Evolutionary conservation across 1,140 invertebrate genomes (phyloP), one percentile per base, ranked within the genome.

Genomic region (Charaxes varanes): DNA sequence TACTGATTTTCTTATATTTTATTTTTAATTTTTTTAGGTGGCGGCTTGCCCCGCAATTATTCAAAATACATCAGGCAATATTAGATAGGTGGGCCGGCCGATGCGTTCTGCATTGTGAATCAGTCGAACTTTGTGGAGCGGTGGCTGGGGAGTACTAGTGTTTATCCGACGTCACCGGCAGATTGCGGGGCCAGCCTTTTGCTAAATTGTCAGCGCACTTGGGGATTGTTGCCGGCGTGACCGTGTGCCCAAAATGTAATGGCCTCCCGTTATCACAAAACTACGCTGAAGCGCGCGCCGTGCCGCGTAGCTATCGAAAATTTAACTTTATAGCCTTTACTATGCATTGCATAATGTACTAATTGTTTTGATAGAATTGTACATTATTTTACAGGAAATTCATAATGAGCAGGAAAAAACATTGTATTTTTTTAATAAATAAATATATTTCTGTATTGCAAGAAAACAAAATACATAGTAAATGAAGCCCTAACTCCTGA

Each of bases 31-130:
- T n/a, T n/a, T n/a, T n/a, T n/a, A 76, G 60, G 58, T 62, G 58
- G 45, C 60, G 56, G 52, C 56, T 49, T 57, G 44, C 55, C 53
- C 62, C 55, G 68, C 73, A 81, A 81, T 79, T 81, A 81, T 81
- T 81, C 77, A 78, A 81, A 81, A 81, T 78, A 77, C 71, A 78
- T 80, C 65, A 63, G 66, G 61, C 77, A 69, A 77, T 78, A 78
- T 81, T 78, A 81, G 73, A 78, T 78, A 77, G 70, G 72, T 71
- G 70, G 62, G 64, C 46, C 52, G 62, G 56, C 55, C 62, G 55
- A 69, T 73, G 69, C 73, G 71, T 80, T 80, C 76, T 76, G 73
- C 76, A 80, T 77, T 81, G 65, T 57, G 77, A 81, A 81, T 78
- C 69, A 70, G 66, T 59, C 53, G 56, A 65, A 71, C 70, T 77